A percentile compares a stretch with the other conserved stretches of the same genome.
Conservation (phyloP, 2,888 invertebrate species). For the Dicycla oo region DNA sequence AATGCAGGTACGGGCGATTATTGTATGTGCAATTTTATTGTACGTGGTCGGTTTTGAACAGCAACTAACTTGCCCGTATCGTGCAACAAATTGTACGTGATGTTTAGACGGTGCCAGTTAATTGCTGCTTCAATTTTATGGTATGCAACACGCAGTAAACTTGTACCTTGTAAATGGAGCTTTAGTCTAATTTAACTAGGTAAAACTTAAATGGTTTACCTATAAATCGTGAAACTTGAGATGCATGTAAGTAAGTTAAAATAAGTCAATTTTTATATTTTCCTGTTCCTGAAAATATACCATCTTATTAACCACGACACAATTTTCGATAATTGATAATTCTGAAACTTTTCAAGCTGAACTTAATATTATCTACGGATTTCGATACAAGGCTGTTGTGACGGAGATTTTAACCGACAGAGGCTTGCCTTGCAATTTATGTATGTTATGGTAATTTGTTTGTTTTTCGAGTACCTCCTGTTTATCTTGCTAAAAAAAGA, state of each 20-base stretch:
- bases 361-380: constrained; percentile 17
- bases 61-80: no score
- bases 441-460: constrained; percentile 37
- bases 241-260: background rate
- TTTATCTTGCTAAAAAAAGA: background rate
- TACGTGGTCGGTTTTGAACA: no score
- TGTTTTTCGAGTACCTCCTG: constrained; percentile 18
- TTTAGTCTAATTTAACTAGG: background rate
- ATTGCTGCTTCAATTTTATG: no score
- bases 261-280: background rate
- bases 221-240: no score
- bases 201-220: background rate
- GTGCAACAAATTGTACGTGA: no score
- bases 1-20: no score
- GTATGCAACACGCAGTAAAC: no score
- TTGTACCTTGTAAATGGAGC: no score
- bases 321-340: constrained; percentile 15
- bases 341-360: constrained; percentile 16
- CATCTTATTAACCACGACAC: background rate
- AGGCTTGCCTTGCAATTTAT: constrained; percentile 11
- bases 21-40: no score
- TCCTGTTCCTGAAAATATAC: background rate
- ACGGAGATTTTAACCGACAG: background rate
- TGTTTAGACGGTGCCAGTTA: no score
- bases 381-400: constrained; percentile 6